phyloP scores from a whole-genome alignment of 2,113 vertebrate species.

The Epinephelus cyanopodus region DNA sequence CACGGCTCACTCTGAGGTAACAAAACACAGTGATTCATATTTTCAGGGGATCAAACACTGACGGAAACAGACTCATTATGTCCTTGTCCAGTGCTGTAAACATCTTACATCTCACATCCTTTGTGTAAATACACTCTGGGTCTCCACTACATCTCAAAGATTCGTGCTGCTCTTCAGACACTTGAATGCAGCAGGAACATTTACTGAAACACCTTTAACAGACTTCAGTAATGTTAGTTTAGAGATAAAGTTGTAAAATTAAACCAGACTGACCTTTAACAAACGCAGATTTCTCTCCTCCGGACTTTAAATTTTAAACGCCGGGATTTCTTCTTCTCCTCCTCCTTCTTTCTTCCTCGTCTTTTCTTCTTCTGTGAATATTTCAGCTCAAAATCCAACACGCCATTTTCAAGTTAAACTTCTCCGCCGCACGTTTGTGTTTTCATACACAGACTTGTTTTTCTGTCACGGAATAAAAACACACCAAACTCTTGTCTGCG shows the following conservation, averaged over 20 bases:
- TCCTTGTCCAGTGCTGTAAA: too few relatives aligned
- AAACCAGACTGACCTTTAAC: constrained; percentile 4
- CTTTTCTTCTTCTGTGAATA: background rate
- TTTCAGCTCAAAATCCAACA: background rate
- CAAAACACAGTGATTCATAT: too few relatives aligned
- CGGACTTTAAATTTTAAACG: constrained; percentile 34
- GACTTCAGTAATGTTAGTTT: accelerated
- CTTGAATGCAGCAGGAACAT: too few relatives aligned
- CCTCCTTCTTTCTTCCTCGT: background rate
- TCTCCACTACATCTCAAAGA: too few relatives aligned
- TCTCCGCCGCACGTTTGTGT: accelerated
- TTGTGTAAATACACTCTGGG: too few relatives aligned
- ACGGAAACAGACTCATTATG: too few relatives aligned
- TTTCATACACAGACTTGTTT: background rate
- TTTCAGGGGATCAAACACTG: too few relatives aligned
- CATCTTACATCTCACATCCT: too few relatives aligned
- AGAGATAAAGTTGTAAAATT: background rate
- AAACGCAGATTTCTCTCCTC: background rate
- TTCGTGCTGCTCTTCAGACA: too few relatives aligned
- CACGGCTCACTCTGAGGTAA: too few relatives aligned
- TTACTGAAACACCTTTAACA: background rate
- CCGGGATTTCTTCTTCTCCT: constrained; percentile 4
- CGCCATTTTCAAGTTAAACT: accelerated
- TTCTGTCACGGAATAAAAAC: background rate
- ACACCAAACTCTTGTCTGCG: constrained; percentile 16